Conservation (phyloP, 2,113 vertebrate genomes). For the Sinocyclocheilus anophthalmus region DNA sequence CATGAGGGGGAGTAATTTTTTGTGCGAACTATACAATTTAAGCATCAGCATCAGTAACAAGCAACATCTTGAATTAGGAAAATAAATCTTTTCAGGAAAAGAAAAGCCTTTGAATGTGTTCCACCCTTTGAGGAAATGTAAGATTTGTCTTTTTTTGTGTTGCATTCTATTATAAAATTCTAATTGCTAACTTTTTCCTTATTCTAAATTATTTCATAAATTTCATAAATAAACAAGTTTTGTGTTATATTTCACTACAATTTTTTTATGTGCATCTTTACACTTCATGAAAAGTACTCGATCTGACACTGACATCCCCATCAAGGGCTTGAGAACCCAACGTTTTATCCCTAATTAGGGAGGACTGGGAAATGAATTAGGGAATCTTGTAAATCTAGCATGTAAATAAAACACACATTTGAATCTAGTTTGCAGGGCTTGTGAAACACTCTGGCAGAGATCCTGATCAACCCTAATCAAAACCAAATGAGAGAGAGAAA, state of each 20-base stretch:
- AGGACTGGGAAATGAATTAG: constrained; percentile 54
- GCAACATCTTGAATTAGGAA: too few species aligned
- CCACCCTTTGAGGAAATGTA: too few species aligned
- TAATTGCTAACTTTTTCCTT: too few species aligned
- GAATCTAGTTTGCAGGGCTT: constrained; percentile 57
- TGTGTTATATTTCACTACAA: neutral
- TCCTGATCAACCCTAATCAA: constrained; percentile 61
- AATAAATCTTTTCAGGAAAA: too few species aligned
- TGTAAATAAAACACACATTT: constrained; percentile 61
- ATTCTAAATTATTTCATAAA: too few species aligned
- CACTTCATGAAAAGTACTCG: neutral
- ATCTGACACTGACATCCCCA: constrained; percentile 6
- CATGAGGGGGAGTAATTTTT: too few species aligned
- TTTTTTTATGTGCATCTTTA: neutral
- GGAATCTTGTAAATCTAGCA: constrained; percentile 56
- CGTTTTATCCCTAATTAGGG: constrained; percentile 44
- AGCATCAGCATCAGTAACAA: too few species aligned
- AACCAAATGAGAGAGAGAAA: constrained; percentile 46
- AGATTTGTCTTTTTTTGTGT: too few species aligned
- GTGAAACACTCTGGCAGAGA: constrained; percentile 59
- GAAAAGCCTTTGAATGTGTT: too few species aligned
- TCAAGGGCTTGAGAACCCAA: constrained; percentile 17
- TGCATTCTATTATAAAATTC: too few species aligned
- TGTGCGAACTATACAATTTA: too few species aligned
- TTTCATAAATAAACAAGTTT: too few species aligned